Conservation (phyloP, 2,113 vertebrate genomes). For the Plecotus auritus region DNA sequence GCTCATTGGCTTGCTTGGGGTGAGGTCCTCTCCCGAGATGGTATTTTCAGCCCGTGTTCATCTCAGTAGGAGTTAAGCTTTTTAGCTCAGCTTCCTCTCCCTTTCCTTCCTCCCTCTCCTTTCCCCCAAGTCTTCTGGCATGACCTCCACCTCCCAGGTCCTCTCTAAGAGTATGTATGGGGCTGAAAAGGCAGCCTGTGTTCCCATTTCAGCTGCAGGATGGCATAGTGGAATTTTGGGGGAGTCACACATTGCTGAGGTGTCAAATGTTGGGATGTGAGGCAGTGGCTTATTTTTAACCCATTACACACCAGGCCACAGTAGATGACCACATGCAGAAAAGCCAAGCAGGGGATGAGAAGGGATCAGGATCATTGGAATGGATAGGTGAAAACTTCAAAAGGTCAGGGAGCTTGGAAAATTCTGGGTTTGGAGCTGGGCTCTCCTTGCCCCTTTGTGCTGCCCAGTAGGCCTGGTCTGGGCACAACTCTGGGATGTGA, state of each 20-base stretch:
- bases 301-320: conserved; percentile 70
- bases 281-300: conserved; percentile 71
- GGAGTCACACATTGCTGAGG: conserved; percentile 53
- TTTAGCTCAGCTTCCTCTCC: conserved; percentile 14
- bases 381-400: conserved; percentile 34
- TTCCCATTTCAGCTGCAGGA: conserved; percentile 68
- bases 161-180: conserved; percentile 41
- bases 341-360: conserved; percentile 69
- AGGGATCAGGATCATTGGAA: conserved; percentile 27
- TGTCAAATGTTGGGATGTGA: conserved; percentile 68
- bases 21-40: conserved; percentile 34
- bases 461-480: conserved; percentile 53
- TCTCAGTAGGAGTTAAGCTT: conserved; percentile 24
- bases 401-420: conserved; percentile 30
- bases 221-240: conserved; percentile 62
- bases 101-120: conserved; percentile 15
- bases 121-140: conserved; percentile 47
- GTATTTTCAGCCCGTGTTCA: conserved; percentile 20
- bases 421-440: conserved; percentile 26
- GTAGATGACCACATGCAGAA: conserved; percentile 75
- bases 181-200: conserved; percentile 54
- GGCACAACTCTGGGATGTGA: conserved; percentile 10
- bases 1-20: conserved; percentile 49
- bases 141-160: conserved; percentile 46
- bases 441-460: conserved; percentile 53